phyloP scores from a whole-genome alignment of 2,113 vertebrate genomes.

The Cervus canadensis region DNA sequence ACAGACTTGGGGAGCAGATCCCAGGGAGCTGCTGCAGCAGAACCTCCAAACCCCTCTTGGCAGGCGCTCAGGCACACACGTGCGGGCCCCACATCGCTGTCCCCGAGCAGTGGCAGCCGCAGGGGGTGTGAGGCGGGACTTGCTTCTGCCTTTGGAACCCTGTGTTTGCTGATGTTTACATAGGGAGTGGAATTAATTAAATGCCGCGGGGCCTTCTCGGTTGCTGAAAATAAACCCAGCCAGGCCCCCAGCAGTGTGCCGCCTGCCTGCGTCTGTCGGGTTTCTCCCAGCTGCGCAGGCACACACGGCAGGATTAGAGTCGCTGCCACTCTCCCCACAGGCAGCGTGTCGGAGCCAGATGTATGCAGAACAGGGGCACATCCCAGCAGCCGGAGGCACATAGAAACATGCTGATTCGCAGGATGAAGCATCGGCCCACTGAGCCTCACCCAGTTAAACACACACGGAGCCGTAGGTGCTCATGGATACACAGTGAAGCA shows the following conservation, averaged over 20 bases:
- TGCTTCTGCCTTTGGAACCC: slow-evolving; percentile 48
- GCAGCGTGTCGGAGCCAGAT: neutral
- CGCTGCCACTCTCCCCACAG: neutral
- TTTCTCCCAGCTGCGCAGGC: neutral
- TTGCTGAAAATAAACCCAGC: slow-evolving; percentile 65
- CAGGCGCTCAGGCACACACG: neutral
- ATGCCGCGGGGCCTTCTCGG: slow-evolving; percentile 30
- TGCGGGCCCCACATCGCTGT: neutral
- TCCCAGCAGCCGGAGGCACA: neutral
- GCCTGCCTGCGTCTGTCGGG: neutral
- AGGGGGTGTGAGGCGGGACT: neutral
- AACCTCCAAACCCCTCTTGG: neutral
- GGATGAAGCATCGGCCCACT: neutral
- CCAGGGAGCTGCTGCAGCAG: neutral
- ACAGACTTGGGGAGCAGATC: neutral
- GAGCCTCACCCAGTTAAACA: neutral
- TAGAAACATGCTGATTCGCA: neutral
- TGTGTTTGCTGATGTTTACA: slow-evolving; percentile 60
- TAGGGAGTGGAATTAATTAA: slow-evolving; percentile 68
- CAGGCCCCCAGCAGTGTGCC: slow-evolving; percentile 60
- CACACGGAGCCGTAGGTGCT: fast-evolving
- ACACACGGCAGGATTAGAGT: neutral
- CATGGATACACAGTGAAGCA: fast-evolving
- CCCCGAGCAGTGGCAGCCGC: neutral
- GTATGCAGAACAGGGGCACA: neutral